phyloP scores from a whole-genome alignment of 2,797 vertebrate species.

The Nasua narica region DNA sequence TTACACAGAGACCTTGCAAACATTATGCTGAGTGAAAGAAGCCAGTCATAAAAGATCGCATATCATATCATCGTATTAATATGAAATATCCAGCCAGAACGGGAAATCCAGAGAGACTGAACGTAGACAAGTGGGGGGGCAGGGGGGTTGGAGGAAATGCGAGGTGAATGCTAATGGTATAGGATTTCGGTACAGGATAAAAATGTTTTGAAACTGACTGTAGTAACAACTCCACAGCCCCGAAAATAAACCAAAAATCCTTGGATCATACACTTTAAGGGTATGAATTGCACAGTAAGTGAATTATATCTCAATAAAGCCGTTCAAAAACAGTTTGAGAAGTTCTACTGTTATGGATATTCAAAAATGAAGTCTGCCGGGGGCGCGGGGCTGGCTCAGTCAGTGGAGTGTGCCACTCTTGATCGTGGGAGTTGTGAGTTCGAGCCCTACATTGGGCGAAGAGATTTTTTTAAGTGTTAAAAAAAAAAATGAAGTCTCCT shows the following conservation, averaged over 20 bases:
- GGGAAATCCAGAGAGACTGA: neutral
- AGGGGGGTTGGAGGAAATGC: neutral
- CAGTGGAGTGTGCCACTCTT: neutral
- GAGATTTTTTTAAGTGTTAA: neutral
- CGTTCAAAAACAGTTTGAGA: neutral
- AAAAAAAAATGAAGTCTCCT: neutral
- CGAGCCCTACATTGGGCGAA: neutral
- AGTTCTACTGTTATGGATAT: neutral
- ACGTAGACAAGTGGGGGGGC: neutral
- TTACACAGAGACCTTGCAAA: neutral
- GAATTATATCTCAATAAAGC: neutral
- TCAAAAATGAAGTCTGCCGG: neutral
- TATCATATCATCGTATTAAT: neutral
- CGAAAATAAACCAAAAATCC: neutral
- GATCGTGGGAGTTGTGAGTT: neutral
- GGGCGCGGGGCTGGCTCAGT: neutral
- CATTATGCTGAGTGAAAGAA: neutral
- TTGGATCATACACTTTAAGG: neutral
- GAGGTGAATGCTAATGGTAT: neutral
- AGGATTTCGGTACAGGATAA: neutral
- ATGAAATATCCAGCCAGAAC: neutral
- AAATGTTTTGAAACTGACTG: neutral
- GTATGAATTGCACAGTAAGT: neutral
- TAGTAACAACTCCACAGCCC: neutral
- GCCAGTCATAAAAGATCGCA: neutral